Conservation (phyloP, 2,797 vertebrate species). For the Poecilia wingei region DNA sequence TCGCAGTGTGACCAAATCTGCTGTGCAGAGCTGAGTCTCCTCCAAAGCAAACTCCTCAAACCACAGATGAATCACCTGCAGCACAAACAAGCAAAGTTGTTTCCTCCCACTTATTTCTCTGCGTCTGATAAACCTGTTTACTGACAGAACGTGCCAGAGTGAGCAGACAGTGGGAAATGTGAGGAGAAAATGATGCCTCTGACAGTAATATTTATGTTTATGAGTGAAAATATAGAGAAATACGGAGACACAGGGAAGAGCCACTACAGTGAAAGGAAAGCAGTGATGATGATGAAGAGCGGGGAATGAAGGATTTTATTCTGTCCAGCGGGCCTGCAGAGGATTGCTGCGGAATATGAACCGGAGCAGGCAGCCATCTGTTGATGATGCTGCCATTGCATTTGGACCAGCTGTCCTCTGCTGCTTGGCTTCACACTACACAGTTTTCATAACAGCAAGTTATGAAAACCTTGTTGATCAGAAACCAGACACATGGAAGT, state of each 20-base stretch:
- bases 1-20: conserved; percentile 76
- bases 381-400: conserved; percentile 37
- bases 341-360: conserved; percentile 54
- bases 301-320: conserved; percentile 44
- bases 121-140: conserved; percentile 8
- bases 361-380: conserved; percentile 69
- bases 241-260: conserved; percentile 2
- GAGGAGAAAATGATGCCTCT: neutral
- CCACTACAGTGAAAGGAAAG: conserved; percentile 6
- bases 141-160: neutral
- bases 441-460: conserved; percentile 36
- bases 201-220: neutral
- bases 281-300: conserved; percentile 27
- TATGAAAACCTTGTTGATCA: conserved; percentile 35
- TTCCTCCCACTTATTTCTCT: conserved; percentile 28
- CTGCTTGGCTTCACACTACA: conserved; percentile 59
- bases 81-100: conserved; percentile 40
- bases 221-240: conserved; percentile 9
- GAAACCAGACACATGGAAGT: conserved; percentile 4
- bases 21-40: conserved; percentile 66
- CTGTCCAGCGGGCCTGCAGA: conserved; percentile 39
- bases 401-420: conserved; percentile 55
- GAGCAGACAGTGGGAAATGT: conserved; percentile 6
- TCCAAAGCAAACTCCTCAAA: conserved; percentile 82
- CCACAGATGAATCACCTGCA: conserved; percentile 83